Conservation (phyloP, 2,888 invertebrate genomes). For the Caenorhabditis wallacei region DNA sequence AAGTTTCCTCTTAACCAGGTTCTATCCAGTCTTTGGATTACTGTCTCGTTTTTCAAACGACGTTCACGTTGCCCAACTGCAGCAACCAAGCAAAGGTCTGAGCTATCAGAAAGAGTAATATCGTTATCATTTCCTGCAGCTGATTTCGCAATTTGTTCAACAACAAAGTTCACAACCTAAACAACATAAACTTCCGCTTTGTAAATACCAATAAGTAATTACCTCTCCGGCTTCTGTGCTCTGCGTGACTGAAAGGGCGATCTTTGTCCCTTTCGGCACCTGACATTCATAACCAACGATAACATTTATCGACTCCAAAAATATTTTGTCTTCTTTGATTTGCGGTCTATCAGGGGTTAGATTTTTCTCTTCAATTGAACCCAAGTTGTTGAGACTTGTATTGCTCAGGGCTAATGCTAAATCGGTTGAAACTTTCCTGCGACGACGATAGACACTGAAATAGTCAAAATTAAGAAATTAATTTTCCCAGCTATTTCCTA, state of each 20-base stretch:
- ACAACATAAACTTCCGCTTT: neutral
- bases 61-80: conserved; percentile 96
- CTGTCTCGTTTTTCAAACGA: conserved; percentile 94
- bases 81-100: conserved; percentile 94
- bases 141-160: conserved; percentile 96
- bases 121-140: conserved; percentile 59
- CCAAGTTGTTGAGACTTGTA: conserved; percentile 44
- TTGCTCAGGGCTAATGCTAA: conserved; percentile 45
- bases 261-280: conserved; percentile 79
- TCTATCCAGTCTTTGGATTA: conserved; percentile 93
- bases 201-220: neutral
- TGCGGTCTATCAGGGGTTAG: conserved; percentile 61
- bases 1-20: conserved; percentile 90
- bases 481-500: neutral
- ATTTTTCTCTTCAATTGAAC: conserved; percentile 46
- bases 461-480: neutral
- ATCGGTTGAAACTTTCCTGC: conserved; percentile 68
- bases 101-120: conserved; percentile 86
- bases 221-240: conserved; percentile 94
- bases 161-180: conserved; percentile 91
- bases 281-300: conserved; percentile 97
- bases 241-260: conserved; percentile 94
- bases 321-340: conserved; percentile 59
- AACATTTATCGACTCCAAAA: conserved; percentile 87
- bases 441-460: conserved; percentile 67